Base-by-base conservation (phyloP, 2,113 vertebrate genomes). In the Psilopsiagon aymara region DNA sequence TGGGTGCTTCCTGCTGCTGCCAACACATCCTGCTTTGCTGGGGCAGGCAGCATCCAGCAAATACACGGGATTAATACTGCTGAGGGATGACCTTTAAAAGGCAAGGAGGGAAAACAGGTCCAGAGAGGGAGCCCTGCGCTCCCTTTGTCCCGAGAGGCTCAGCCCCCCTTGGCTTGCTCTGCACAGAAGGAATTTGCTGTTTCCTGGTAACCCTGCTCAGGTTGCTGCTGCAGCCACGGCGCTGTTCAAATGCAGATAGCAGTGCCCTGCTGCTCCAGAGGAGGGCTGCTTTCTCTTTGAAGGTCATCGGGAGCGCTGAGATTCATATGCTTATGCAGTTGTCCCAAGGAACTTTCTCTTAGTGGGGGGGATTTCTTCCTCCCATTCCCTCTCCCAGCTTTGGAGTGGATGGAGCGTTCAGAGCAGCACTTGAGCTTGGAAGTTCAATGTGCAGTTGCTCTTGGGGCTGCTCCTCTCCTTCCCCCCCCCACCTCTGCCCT, bases 291-390 rank as follows among this genome's bases (percentile, higher is more conserved):
- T 31, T 44, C 44, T 35, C 33, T 3, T 7, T 13, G 46, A 49
- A 62, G 66, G 18, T 29, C 71, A 19, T 29, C 37, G 7, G 47
- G 28, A 76, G 46, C 10, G 2, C 41, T 0, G 5, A 31, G 16
- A 6, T 39, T 51, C 81, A 6, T n/a, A 0, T 7, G 49, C 16
- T 31, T 5, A 1, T 3, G 3, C 8, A 37, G 6, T 53, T 17
- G 20, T 39, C 49, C 46, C 1, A 2, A 29, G 37, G 57, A 82
- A 8, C 55, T 33, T 52, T 4, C 23, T 37, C 23, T 15, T 4
- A 29, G 18, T 5, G 20, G 19, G 20, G 19, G 17, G 46, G 29
- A 18, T 49, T 47, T 33, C 46, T 23, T 49, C 6, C 37, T 57
- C 27, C 35, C 31, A 1, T 14, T 27, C 27, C 53, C 49, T 47